Conservation (phyloP, 2,113 vertebrate species). For the Labeo catla region DNA sequence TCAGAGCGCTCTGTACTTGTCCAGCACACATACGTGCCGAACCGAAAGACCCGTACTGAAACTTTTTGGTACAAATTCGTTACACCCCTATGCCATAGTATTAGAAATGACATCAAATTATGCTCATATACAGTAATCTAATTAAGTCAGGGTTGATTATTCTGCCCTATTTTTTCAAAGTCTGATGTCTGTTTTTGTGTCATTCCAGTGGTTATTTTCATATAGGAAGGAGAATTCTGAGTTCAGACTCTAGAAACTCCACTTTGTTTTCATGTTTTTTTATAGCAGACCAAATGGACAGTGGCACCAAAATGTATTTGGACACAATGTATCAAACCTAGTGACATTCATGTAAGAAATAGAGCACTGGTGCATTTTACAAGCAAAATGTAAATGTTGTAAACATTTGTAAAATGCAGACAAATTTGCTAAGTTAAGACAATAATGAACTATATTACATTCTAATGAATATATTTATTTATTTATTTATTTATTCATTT, state of each 20-base stretch:
- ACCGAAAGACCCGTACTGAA: no score
- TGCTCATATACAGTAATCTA: neutral
- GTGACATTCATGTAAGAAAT: neutral
- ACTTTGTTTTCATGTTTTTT: neutral
- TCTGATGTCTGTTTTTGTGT: neutral
- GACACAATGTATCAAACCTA: neutral
- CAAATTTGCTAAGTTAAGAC: neutral
- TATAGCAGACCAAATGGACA: no score
- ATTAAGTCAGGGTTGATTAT: neutral
- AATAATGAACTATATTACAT: neutral
- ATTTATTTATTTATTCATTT: no score
- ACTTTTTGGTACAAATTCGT: no score
- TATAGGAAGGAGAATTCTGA: neutral
- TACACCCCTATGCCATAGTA: no score
- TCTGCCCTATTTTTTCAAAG: neutral
- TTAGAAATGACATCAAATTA: neutral
- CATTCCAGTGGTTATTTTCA: neutral
- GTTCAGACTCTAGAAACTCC: neutral
- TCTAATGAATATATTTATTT: no score
- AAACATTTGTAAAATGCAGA: neutral
- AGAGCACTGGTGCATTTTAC: neutral
- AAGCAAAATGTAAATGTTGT: neutral
- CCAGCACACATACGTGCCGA: no score
- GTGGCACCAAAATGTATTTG: neutral
- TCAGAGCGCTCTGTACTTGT: no score